Evolutionary conservation across 2,113 vertebrate genomes (phyloP), one percentile per base, ranked within the genome.

Genomic region (Stegastes partitus): DNA sequence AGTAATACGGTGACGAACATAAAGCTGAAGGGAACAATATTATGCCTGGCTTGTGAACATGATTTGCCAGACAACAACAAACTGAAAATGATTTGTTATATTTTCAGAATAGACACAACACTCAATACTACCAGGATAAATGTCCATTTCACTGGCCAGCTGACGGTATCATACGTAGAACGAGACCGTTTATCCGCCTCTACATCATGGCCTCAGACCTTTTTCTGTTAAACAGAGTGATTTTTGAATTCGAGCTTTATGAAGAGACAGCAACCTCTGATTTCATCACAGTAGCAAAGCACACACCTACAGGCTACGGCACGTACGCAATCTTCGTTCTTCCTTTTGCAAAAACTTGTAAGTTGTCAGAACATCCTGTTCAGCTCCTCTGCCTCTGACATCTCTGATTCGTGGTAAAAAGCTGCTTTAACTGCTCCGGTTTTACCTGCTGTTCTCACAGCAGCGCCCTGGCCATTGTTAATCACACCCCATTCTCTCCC

Each of bases 401-500:
- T 34, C 75, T 75, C 42, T 0, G 12, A 53, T 50, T 82, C 15
- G 6, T 61, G 69, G 23, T 79, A 72, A 73, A 84, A 82, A 77
- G 64, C 56, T 34, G 34, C 77, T 82, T 74, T 68, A 70, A 68
- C 58, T 58, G 58, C 49, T 74, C 73, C 12, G 37, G 68, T 73
- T 67, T 76, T 82, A 62, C 81, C 77, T 28, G 61, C 79, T 87
- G 86, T 55, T 83, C 83, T 78, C 72, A n/a, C 80, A 64, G 72
- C 86, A 74, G 61, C 77, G 44, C 65, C 16, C 6, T 8, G 82
- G 22, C 67, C 72, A 70, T 72, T 76, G 86, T 87, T 92, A 92
- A 93, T 92, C 88, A 89, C 89, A 83, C 42, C 50, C 73, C 63
- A 81, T 89, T 91, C 87, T 90, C 73, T 81, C 74, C 68, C 56